Conservation (phyloP, 2,888 invertebrate genomes). For the Ornithoptera priamus region DNA sequence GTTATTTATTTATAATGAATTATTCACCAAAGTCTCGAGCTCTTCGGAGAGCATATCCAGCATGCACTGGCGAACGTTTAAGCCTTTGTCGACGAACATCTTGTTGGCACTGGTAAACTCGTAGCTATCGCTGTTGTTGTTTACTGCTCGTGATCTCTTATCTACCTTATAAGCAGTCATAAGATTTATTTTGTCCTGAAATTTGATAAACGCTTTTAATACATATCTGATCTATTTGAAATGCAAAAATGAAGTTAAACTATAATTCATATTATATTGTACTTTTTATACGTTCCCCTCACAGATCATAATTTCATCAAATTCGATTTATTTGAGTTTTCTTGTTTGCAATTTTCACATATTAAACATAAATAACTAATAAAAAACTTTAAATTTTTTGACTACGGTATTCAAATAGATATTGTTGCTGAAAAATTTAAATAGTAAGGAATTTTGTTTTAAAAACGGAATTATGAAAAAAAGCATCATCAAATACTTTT, state of each 20-base stretch:
- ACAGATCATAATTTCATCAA: neutral
- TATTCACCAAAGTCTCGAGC: constrained; percentile 72
- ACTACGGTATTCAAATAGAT: no score
- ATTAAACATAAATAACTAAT: no score
- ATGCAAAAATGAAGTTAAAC: no score
- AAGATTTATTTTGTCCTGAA: constrained; percentile 84
- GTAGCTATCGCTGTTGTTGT: constrained; percentile 81
- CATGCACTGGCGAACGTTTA: constrained; percentile 84
- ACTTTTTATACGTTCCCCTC: no score
- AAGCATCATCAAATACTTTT: neutral
- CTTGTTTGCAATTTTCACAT: no score
- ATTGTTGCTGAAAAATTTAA: no score
- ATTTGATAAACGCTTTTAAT: constrained; percentile 27
- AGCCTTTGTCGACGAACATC: constrained; percentile 83
- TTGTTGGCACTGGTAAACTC: constrained; percentile 89
- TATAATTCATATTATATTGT: no score
- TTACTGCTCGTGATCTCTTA: constrained; percentile 76
- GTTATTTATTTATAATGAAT: neutral
- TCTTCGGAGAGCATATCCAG: constrained; percentile 83
- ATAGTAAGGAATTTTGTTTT: neutral
- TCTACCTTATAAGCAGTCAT: constrained; percentile 87
- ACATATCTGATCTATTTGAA: neutral
- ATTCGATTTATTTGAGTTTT: neutral
- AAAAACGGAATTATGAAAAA: neutral
- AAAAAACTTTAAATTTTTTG: no score